Base-by-base conservation (phyloP, 2,113 vertebrate species). In the Mormyrus lacerda region DNA sequence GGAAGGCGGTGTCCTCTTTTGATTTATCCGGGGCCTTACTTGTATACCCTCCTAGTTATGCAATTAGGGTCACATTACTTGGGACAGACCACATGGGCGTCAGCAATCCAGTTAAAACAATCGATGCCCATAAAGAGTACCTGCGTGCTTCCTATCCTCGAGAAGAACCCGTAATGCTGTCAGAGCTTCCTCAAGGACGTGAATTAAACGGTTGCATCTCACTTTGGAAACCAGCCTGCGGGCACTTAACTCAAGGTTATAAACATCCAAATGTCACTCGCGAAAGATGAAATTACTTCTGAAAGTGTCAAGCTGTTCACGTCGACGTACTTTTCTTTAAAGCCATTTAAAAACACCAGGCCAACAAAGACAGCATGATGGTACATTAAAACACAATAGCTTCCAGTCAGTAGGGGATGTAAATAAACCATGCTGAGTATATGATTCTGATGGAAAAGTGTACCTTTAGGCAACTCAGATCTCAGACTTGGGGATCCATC, bases 261-360 rank as follows among this genome's bases (percentile, higher is more conserved):
- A 94, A 95, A 95, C 92, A 95, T 93, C 91, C 90, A 91, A 19
- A 44, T 94, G 95, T 94, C 95, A 93, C 94, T 90, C 89, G 93
- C 92, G 93, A 92, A 90, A 93, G 93, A 93, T 82, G 91, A 94
- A 93, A 95, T 93, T 91, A 93, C 91, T 91, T 94, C 93, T 92
- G 93, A 95, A 92, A 91, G 61, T 90, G 89, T 91, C 84, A 51
- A 6, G 21, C 85, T 79, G 88, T 45, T 90, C 87, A 88, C 44
- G 15, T 86, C 15, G 27, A 11, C 6, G 4, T 61, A 39, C 65
- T 27, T 51, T 45, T 58, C 87, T n/a, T 15, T 31, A 45, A 42
- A 79, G 73, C 9, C 44, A 9, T 42, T 48, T 19, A 76, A 45
- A 48, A 10, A 85, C 42, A 89, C 44, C 39, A n/a, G 19, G 1